These are phyloP conservation scores for Puntigrus tetrazona DNA, from an alignment of 2,113 vertebrate genomes.

Conservation along the genomic window DNA sequence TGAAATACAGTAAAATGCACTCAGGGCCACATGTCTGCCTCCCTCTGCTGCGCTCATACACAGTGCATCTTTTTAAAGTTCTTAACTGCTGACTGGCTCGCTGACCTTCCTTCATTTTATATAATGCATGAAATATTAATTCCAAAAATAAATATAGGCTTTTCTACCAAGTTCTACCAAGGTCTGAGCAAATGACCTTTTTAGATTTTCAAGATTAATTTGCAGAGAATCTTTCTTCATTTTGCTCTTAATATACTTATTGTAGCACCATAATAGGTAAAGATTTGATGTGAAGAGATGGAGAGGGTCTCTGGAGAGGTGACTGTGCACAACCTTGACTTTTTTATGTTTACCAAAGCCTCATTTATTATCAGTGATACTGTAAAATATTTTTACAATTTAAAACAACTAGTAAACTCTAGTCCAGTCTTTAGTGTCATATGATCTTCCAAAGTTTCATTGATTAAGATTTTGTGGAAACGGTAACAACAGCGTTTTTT, in stretches of 20 bases:
- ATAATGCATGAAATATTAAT: constrained; percentile 60
- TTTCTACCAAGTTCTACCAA: constrained; percentile 45
- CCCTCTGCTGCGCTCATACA: constrained; percentile 36
- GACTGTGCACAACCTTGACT: background rate
- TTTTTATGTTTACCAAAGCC: background rate
- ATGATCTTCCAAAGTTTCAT: background rate
- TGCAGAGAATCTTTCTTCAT: background rate
- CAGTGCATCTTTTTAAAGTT: constrained; percentile 39
- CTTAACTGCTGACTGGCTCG: constrained; percentile 47
- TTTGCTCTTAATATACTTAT: background rate
- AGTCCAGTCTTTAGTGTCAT: background rate
- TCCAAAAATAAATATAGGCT: constrained; percentile 53
- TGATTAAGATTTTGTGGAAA: background rate
- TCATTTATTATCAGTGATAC: background rate
- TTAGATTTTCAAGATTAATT: constrained; percentile 38
- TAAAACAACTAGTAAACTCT: background rate
- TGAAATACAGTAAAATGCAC: constrained; percentile 64
- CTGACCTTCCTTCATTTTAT: constrained; percentile 60
- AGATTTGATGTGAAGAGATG: background rate
- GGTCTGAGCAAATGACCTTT: constrained; percentile 45
- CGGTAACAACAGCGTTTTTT: background rate
- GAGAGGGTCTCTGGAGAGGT: background rate
- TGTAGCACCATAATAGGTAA: background rate
- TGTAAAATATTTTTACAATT: background rate
- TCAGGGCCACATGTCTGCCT: constrained; percentile 52